Evolutionary conservation across 1,140 invertebrate genomes (phyloP), one percentile per base, ranked within the genome.

Genomic region (Macrosteles quadrilineatus): DNA sequence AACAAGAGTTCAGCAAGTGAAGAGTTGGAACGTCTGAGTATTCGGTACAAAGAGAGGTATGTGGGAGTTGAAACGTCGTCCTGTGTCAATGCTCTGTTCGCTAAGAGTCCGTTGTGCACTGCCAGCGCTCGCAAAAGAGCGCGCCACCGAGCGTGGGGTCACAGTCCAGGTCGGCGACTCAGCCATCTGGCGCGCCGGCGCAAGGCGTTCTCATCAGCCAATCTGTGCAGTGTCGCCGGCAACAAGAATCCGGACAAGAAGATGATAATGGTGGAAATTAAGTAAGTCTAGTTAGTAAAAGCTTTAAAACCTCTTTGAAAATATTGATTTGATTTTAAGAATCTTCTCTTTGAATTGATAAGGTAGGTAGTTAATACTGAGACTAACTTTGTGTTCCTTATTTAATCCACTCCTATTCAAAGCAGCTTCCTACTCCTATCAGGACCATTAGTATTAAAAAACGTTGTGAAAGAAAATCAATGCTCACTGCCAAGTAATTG

Each of bases 11-110:
- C 78, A 73, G 73, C 82, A 19, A 82, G 86, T 0, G 88, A 90
- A 74, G 85, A 87, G 59, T 83, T 88, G 69, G 88, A 90, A 75
- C 78, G 80, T 67, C 77, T 89, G 1, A 81, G 85, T 31, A 76
- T 84, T 43, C 85, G 83, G 71, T 85, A 88, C 68, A 83, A 80
- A 4, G 84, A 87, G 59, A 82, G 88, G 70, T 90, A 85, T 73
- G 81, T 91, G 27, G 86, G 86, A 11, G 82, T 80, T 1, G 88
- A 90, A 75, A 90, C 88, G 0, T 85, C 88, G 67, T 87, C 87
- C 0, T 87, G 85, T 67, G 87, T 88, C 70, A 87, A 85, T 57
- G 80, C 85, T 31, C 85, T 85, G 75, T 85, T 84, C 55, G 81
- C 82, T 0, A 77, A 82, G 65, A 82, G 83, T 53, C 81, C 82